Evolutionary conservation across 1,140 invertebrate species (phyloP).

Genomic region (Drosophila pallidifrons): DNA sequence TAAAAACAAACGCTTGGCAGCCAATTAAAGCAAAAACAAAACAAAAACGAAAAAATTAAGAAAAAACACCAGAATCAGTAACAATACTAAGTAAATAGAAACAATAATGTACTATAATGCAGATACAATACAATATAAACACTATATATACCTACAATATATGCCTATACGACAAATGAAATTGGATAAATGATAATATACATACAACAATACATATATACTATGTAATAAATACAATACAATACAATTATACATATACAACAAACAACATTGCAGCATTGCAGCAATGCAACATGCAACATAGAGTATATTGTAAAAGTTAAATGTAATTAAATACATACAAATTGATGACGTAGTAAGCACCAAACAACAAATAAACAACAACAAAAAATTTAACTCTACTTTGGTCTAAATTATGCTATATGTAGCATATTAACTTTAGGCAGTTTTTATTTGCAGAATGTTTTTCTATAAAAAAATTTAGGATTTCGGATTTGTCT

Average conservation of each 20-base stretch:
- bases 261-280: not conserved
- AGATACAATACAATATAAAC: slow-evolving; percentile 73
- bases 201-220: slow-evolving; percentile 47
- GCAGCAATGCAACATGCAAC: slow-evolving; percentile 35
- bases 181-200: slow-evolving; percentile 67
- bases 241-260: slow-evolving; percentile 46
- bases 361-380: slow-evolving; percentile 79
- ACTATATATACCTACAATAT: slow-evolving; percentile 82
- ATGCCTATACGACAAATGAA: slow-evolving; percentile 76
- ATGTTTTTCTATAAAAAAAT: too few relatives aligned
- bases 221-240: slow-evolving; percentile 20
- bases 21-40: slow-evolving; percentile 43
- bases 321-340: slow-evolving; percentile 72
- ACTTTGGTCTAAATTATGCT: not conserved
- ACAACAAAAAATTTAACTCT: slow-evolving; percentile 21
- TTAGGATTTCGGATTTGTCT: too few relatives aligned
- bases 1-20: slow-evolving; percentile 69
- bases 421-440: too few relatives aligned
- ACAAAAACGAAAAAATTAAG: slow-evolving; percentile 26
- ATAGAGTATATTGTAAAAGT: slow-evolving; percentile 78
- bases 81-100: slow-evolving; percentile 81
- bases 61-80: slow-evolving; percentile 44
- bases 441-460: too few relatives aligned
- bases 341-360: slow-evolving; percentile 78
- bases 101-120: slow-evolving; percentile 83